Conservation (phyloP, 2,797 vertebrate genomes). For the Scolopax rusticola region DNA sequence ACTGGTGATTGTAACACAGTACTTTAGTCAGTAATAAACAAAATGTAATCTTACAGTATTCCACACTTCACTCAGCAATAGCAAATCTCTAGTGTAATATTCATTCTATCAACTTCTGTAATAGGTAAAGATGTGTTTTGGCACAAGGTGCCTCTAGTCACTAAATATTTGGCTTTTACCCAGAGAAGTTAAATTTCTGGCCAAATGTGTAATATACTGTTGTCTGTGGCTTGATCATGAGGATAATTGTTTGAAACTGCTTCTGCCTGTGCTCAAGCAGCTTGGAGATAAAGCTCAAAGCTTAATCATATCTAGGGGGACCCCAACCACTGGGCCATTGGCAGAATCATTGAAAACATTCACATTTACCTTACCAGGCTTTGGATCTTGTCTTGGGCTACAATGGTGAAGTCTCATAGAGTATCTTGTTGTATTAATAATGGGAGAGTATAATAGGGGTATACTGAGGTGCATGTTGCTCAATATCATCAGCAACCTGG, state of each 20-base stretch:
- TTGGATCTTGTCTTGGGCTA: not conserved
- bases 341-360: not conserved
- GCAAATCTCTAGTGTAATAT: not conserved
- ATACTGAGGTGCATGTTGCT: accelerated
- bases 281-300: not conserved
- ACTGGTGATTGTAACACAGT: not conserved
- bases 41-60: not conserved
- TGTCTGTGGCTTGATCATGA: not conserved
- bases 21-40: not conserved
- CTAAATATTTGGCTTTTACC: slow-evolving; percentile 27
- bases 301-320: not conserved
- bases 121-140: slow-evolving; percentile 52
- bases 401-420: not conserved
- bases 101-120: not conserved
- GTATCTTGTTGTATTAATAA: not conserved
- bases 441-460: not conserved
- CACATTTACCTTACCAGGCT: not conserved
- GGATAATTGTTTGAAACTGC: slow-evolving; percentile 21
- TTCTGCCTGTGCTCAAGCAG: not conserved
- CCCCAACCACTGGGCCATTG: not conserved
- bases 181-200: slow-evolving; percentile 21
- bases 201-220: not conserved
- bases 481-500: not conserved
- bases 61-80: not conserved
- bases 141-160: not conserved